These are phyloP conservation scores for Stenurella melanura DNA, from an alignment of 2,888 invertebrate genomes.

Conservation along the genomic window DNA sequence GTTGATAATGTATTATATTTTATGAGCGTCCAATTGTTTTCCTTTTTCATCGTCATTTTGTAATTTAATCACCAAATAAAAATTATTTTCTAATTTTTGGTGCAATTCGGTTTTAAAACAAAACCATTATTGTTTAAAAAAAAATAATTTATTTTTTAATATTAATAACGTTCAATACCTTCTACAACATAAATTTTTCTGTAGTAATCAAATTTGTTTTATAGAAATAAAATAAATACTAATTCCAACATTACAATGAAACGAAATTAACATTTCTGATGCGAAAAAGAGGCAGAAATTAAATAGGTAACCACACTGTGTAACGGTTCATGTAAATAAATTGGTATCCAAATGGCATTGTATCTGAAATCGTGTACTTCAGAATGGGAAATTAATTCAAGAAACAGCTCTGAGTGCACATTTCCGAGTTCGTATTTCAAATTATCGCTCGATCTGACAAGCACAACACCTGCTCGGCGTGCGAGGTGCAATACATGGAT, in stretches of 20 bases:
- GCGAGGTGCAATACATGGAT: slow-evolving; percentile 53
- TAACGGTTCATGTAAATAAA: slow-evolving; percentile 61
- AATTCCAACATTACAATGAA: neutral
- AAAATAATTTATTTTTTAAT: too few relatives aligned
- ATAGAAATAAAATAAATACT: neutral
- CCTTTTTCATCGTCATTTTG: too few relatives aligned
- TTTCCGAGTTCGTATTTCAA: slow-evolving; percentile 73
- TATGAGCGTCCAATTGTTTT: too few relatives aligned
- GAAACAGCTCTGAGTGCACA: slow-evolving; percentile 66
- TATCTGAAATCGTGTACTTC: slow-evolving; percentile 67
- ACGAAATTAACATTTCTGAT: neutral
- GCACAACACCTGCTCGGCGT: slow-evolving; percentile 69
- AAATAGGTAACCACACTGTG: slow-evolving; percentile 24
- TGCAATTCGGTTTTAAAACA: too few relatives aligned
- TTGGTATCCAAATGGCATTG: slow-evolving; percentile 63
- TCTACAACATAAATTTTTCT: neutral
- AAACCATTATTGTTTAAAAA: too few relatives aligned
- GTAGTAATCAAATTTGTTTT: neutral
- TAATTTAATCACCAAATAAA: too few relatives aligned
- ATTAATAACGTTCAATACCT: too few relatives aligned
- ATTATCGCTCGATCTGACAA: slow-evolving; percentile 71
- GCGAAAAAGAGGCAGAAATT: slow-evolving; percentile 5
- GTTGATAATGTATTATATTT: too few relatives aligned
- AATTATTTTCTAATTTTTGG: too few relatives aligned
- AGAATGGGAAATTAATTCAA: slow-evolving; percentile 72